Base-by-base conservation (phyloP, 2,888 invertebrate genomes). In the Periphyllus acericola region DNA sequence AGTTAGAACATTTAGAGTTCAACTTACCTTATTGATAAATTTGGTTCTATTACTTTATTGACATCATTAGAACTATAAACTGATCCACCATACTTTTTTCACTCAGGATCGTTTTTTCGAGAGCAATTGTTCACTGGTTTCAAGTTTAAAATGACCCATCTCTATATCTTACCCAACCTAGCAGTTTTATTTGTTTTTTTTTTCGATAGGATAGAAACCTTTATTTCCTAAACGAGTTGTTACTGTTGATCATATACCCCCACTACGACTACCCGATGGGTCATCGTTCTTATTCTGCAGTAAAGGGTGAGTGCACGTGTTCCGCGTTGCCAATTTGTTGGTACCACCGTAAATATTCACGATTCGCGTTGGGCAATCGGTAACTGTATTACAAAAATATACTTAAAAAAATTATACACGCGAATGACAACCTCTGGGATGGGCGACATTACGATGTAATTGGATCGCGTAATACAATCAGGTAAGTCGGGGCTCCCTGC, bases 401-500 rank as follows among this genome's bases (percentile, higher is more conserved):
- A 75, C 19, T 14, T 34, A 40, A 32, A 76, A 76, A 68, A 34
- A 78, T 17, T 19, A n/a, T 14, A 6, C 60, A 25, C 36, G 25
- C 60, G 46, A 46, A 80, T 66, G 79, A 75, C 80, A 25, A 80
- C 74, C 80, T 74, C 66, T 21, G 80, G 80, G 46, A 87, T 74
- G 29, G 80, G 74, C 74, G 87, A 81, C 87, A 19, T 87, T 81
- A 81, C 25, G 72, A 60, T 21, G 81, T 86, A 86, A 86, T 86
- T 79, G 78, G 79, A 79, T 72, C 85, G 68, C 71, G 29, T 71
- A 40, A 79, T 60, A 40, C 68, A 71, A 72, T 79, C 52, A 80
- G 60, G 80, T 80, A 87, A 80, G 86, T 74, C 79, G 29, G n/a
- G 76, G 19, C 32, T 66, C 78, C 86, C 80, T 32, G 34, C 74